phyloP scores from a whole-genome alignment of 2,888 invertebrate species.

The Elaeidobius kamerunicus region DNA sequence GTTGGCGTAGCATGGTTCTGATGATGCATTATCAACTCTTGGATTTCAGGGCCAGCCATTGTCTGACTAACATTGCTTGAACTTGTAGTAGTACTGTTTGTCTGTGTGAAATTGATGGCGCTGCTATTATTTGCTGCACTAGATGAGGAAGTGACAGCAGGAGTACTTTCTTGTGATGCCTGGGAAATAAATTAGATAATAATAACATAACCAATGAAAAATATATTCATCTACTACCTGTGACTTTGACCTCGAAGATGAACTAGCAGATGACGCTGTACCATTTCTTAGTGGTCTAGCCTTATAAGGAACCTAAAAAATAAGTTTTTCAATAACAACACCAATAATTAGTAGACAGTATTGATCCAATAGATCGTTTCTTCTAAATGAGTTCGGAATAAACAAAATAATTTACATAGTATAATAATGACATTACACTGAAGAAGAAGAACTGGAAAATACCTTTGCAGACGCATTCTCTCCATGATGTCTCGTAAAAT shows the following conservation, averaged over 20 bases:
- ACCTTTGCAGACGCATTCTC: constrained; percentile 52
- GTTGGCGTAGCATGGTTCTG: constrained; percentile 46
- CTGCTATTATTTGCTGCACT: constrained; percentile 41
- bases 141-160: constrained; percentile 39
- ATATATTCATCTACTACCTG: constrained; percentile 37
- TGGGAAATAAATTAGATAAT: constrained; percentile 3
- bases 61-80: constrained; percentile 43
- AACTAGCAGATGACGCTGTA: constrained; percentile 26
- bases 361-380: too few species aligned
- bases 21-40: constrained; percentile 50
- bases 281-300: constrained; percentile 48
- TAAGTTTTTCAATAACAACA: too few species aligned
- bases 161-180: constrained; percentile 20
- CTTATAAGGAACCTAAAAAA: constrained; percentile 53
- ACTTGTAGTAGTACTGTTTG: constrained; percentile 37
- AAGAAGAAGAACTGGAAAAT: too few species aligned
- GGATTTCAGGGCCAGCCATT: constrained; percentile 46
- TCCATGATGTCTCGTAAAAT: constrained; percentile 53
- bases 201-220: not conserved
- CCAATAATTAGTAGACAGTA: too few species aligned
- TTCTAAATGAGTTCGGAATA: too few species aligned
- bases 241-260: constrained; percentile 41
- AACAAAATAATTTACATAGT: too few species aligned
- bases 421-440: too few species aligned
- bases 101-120: constrained; percentile 44